Evolutionary conservation across 2,797 vertebrate species (phyloP), one percentile per base, ranked within the genome.

Genomic region (Acipenser ruthenus): DNA sequence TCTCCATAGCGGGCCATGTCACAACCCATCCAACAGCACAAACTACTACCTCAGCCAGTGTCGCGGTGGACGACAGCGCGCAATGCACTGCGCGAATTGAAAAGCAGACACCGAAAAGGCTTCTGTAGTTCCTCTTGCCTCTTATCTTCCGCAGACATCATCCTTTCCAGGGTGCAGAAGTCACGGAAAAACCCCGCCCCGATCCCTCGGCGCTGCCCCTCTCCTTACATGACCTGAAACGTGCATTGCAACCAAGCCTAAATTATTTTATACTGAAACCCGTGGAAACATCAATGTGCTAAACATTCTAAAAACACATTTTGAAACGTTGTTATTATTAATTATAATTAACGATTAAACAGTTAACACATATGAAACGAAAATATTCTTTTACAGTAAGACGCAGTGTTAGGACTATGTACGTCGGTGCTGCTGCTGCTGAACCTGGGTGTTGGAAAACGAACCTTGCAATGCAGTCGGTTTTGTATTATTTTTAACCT

Each of bases 41-140:
- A 99, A 99, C 96, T 99, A 99, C 96, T 99, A 99, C 96, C 96
- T 99, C 96, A 99, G 94, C 94, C 93, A 97, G 96, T 89, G 78
- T 89, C 80, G 64, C 81, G 84, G 86, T 82, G 86, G 77, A 65
- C 75, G 74, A 69, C 67, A 61, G 71, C 59, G 23, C 71, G 72
- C 62, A 71, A 73, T 60, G 70, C 59, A 75, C 10, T 68, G n/a
- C 61, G 67, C 53, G 10, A 63, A 63, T 67, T 12, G 7, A 68
- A 5, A 64, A 11, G 12, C 50, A 65, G 55, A 68, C 71, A 62
- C 69, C 66, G 48, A 53, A 5, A 64, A 11, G 13, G 48, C 37
- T 11, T 58, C 68, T 58, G 18, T 10, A 11, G 23, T n/a, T 65
- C 62, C 68, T 70, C 71, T 77, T 77, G 65, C 74, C 72, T 74